phyloP scores from a whole-genome alignment of 2,888 invertebrate species.

The Camponotus fellah region DNA sequence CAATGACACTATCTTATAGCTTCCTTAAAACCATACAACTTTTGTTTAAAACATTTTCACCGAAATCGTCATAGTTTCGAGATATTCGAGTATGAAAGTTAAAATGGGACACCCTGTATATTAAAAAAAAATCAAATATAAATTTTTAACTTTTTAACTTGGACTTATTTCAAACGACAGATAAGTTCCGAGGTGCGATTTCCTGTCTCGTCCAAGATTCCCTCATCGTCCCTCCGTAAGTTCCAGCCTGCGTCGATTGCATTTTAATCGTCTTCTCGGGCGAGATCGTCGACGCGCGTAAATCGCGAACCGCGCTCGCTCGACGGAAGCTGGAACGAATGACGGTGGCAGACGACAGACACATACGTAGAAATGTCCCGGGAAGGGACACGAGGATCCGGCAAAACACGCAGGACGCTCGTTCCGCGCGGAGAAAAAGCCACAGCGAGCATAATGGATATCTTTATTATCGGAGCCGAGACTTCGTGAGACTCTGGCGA shows the following conservation, averaged over 20 bases:
- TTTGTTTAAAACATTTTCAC: too few species aligned
- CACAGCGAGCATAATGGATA: slow-evolving; percentile 77
- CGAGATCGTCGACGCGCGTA: slow-evolving; percentile 34
- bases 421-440: slow-evolving; percentile 65
- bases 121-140: neutral
- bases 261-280: slow-evolving; percentile 29
- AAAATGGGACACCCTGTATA: too few species aligned
- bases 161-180: neutral
- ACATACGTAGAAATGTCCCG: neutral
- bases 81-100: too few species aligned
- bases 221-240: slow-evolving; percentile 3
- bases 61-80: too few species aligned
- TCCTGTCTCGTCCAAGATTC: neutral
- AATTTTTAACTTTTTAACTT: neutral
- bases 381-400: slow-evolving; percentile 46
- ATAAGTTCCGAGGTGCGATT: neutral
- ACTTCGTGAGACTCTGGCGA: slow-evolving; percentile 64
- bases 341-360: slow-evolving; percentile 2
- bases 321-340: slow-evolving; percentile 39
- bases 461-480: slow-evolving; percentile 76
- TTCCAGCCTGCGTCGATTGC: neutral
- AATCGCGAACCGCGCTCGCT: slow-evolving; percentile 28
- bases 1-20: too few species aligned
- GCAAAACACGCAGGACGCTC: slow-evolving; percentile 67
- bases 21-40: too few species aligned